Conservation (phyloP, 2,113 vertebrate species). For the Argyrosomus japonicus region DNA sequence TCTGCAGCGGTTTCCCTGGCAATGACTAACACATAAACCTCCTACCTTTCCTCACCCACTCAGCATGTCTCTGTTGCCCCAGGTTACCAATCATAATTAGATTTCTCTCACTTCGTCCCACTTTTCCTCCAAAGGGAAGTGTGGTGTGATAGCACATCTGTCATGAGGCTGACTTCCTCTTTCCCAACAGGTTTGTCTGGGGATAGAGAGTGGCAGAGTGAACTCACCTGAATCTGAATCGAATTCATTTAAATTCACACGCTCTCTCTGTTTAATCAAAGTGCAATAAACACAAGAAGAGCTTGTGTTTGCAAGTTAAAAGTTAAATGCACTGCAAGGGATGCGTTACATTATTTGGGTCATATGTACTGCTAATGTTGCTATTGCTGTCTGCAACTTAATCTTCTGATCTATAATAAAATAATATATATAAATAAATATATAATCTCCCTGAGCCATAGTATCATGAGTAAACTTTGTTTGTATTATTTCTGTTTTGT, state of each 20-base stretch:
- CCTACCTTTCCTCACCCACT: conserved; percentile 52
- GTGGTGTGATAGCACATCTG: conserved; percentile 63
- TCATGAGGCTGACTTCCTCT: conserved; percentile 19
- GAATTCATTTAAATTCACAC: background rate
- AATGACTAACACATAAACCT: conserved; percentile 39
- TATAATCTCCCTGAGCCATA: background rate
- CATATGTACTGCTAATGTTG: background rate
- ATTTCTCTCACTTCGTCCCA: conserved; percentile 54
- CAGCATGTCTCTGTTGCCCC: conserved; percentile 60
- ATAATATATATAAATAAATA: too few relatives aligned
- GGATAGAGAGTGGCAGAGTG: conserved; percentile 7
- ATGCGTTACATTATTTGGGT: background rate
- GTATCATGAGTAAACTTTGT: background rate
- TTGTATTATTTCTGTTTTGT: background rate
- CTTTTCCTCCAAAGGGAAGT: conserved; percentile 39
- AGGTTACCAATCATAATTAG: conserved; percentile 71
- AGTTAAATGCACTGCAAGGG: background rate
- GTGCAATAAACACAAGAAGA: background rate
- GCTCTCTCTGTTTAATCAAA: background rate
- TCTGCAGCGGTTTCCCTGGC: conserved; percentile 64
- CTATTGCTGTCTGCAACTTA: too few relatives aligned
- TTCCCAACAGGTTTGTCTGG: conserved; percentile 18
- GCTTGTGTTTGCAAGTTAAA: background rate
- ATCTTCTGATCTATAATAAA: too few relatives aligned
- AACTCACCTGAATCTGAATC: conserved; percentile 1